Evolutionary conservation across 2,113 vertebrate genomes (phyloP).

Genomic region (Stegostoma tigrinum): DNA sequence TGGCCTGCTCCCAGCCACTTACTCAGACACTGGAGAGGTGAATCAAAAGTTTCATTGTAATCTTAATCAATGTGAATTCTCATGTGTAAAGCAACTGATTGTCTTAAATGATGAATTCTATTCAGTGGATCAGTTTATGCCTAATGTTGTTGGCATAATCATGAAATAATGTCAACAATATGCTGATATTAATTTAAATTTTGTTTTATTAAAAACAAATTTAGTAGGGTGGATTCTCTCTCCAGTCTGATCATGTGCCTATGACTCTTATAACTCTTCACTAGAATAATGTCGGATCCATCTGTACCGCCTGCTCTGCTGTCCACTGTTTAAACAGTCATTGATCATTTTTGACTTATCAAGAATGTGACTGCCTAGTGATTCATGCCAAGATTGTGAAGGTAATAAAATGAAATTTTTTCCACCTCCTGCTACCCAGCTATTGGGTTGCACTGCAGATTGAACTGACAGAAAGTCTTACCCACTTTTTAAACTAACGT

Average conservation of each 20-base stretch:
- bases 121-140: not conserved
- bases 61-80: not conserved
- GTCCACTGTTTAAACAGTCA: not conserved
- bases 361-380: not conserved
- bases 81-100: not conserved
- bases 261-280: not conserved
- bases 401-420: not conserved
- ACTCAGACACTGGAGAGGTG: not conserved
- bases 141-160: not conserved
- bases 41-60: not conserved
- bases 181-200: not conserved
- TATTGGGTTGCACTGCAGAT: not conserved
- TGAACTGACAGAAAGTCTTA: not conserved
- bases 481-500: not conserved
- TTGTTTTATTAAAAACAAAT: not conserved
- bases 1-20: not conserved
- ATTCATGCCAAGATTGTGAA: not conserved
- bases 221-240: not conserved
- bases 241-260: not conserved
- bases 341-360: conserved; percentile 15
- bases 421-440: not conserved
- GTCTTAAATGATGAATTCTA: not conserved
- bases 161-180: not conserved
- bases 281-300: not conserved
- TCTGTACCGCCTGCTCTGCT: not conserved